Evolutionary conservation across 2,888 invertebrate genomes (phyloP), one percentile per base, ranked within the genome.

Genomic region (Agrochola circellaris): DNA sequence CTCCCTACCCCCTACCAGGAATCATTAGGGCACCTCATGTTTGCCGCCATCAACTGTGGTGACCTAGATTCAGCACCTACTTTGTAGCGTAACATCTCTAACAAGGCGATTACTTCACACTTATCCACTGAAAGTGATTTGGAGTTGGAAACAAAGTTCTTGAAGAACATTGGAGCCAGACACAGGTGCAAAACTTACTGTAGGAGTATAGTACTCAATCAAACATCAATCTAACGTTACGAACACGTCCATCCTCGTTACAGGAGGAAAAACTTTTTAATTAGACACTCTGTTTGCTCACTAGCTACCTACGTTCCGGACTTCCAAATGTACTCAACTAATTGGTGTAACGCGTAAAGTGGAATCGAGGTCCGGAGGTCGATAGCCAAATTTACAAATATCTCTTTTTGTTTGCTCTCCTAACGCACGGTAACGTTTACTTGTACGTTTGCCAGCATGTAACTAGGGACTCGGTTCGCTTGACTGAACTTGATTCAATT

Each of bases 201-300:
- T 77, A 72, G 54, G 15, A 51, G 34, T 34, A 26, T 81, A 81
- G 34, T 80, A 78, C 84, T 84, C 90, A 84, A 88, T 88, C 88
- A 89, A 87, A 89, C 89, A 89, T 90, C 90, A 89, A 88, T 88
- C 87, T 85, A 87, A 84, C 85, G 86, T 88, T 90, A 89, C 87
- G 84, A 90, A 88, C 90, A 89, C 89, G 86, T 88, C 89, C 77
- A 73, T 86, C 65, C 88, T 89, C 85, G 89, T 90, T 90, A 89
- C 81, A 45, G 70, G 68, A 82, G 80, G 87, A 86, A 87, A 89
- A 91, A 91, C 89, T 91, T 91, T 91, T 90, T 90, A 90, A 91
- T 91, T 91, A 90, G 89, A 88, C 85, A 87, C 84, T 82, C 81
- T 88, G 84, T 91, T 88, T 89, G 84, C 81, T 84, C 73, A 70